Evolutionary conservation across 2,113 vertebrate species (phyloP), one percentile per base, ranked within the genome.

Genomic region (Puffinus mauretanicus): DNA sequence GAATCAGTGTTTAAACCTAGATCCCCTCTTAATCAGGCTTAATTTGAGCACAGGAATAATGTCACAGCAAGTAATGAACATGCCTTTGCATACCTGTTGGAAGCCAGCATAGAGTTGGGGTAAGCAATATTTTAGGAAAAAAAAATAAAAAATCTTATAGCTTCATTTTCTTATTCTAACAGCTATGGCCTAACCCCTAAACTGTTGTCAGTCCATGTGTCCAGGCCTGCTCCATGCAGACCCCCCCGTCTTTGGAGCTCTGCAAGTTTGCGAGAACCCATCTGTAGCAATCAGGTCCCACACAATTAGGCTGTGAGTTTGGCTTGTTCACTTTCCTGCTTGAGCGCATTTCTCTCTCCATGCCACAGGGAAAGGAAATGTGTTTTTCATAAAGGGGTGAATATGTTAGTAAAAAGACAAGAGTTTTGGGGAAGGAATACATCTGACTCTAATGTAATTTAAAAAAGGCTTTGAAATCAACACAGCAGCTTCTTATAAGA

Each of bases 331-430:
- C 42, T 49, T 77, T 36, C n/a, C 57, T 85, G 32, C 81, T 79
- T 0, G 0, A 79, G 25, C n/a, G 27, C 15, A 16, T 82, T 94
- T 78, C 25, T 80, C 13, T 49, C 27, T 78, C 17, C 5, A 0
- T 54, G 38, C 17, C 20, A 54, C 38, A 38, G 32, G 29, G 27
- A 78, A 87, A 86, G 11, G 8, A 84, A 77, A 27, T 62, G 7
- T 2, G 0, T 32, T 93, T 76, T 78, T 46, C 29, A 18, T 82
- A 42, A 75, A 75, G 3, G 16, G 12, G 11, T 0, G 12, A 93
- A 27, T 65, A 44, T 22, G 8, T 27, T 85, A 44, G 10, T 49
- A 51, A 83, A 96, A 76, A 0, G 0, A 54, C 16, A 62, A 19
- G 76, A 32, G 30, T 32, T 90, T 73, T 13, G 3, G 46, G n/a